phyloP scores from a whole-genome alignment of 2,888 invertebrate genomes.

The Diachrysia chrysitis region DNA sequence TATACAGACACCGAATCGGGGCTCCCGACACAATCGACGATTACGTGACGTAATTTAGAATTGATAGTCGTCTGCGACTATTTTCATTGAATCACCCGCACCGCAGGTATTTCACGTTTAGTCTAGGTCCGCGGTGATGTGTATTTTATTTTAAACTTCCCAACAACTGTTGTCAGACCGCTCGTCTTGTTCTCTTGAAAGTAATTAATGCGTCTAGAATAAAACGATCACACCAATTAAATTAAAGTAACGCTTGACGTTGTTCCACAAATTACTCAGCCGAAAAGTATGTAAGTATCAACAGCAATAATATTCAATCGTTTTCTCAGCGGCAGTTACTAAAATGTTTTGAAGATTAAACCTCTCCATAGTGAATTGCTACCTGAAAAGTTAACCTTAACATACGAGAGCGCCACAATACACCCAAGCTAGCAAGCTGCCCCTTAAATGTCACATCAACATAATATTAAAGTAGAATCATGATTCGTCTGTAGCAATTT shows the following conservation, averaged over 20 bases:
- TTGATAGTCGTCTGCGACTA: constrained; percentile 68
- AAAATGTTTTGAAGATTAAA: no score
- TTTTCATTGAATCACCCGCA: constrained; percentile 63
- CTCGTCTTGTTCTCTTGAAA: constrained; percentile 35
- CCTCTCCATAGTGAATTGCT: neutral
- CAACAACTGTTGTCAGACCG: constrained; percentile 52
- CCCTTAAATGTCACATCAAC: neutral
- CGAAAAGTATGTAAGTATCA: neutral
- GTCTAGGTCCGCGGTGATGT: constrained; percentile 47
- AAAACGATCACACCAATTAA: neutral
- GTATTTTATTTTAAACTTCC: constrained; percentile 58
- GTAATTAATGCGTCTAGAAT: constrained; percentile 36
- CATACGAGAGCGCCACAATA: neutral
- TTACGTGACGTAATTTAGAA: constrained; percentile 79
- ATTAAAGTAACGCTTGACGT: neutral
- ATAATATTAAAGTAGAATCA: neutral
- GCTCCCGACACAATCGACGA: constrained; percentile 70
- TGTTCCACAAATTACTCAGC: neutral
- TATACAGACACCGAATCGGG: constrained; percentile 74
- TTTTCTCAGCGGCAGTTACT: no score
- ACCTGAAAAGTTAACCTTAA: neutral
- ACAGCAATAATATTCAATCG: no score
- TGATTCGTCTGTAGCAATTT: neutral
- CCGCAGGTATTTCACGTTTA: constrained; percentile 55
- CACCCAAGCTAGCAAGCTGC: neutral